Percentiles rank a stretch among this genome's conserved stretches.
phyloP scores from a whole-genome alignment of 2,797 vertebrate species.

The Etheostoma nigrum region DNA sequence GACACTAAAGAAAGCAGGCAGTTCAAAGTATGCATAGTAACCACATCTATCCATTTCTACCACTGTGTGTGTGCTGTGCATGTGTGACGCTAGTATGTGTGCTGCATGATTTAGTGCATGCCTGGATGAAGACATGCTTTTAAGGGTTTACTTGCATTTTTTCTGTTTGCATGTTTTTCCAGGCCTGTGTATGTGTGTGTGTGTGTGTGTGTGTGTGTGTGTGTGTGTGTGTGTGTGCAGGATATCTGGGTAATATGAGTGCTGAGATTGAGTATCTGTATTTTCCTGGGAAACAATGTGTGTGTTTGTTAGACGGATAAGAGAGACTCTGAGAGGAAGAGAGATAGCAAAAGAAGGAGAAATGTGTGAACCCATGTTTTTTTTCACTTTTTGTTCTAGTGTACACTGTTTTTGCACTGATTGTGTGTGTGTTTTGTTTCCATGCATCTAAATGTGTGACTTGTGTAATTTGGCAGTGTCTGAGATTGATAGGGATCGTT shows the following conservation, averaged over 20 bases:
- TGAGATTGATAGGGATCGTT: slow-evolving; percentile 37
- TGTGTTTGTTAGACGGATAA: slow-evolving; percentile 12
- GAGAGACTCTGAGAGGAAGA: neutral
- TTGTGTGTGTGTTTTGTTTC: slow-evolving; percentile 27
- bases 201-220: neutral
- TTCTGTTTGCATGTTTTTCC: slow-evolving; percentile 17
- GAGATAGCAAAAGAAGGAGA: neutral
- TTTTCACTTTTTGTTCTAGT: neutral
- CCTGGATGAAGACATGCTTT: neutral
- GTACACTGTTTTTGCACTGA: slow-evolving; percentile 8
- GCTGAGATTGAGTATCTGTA: slow-evolving; percentile 38
- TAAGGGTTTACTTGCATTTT: slow-evolving; percentile 16
- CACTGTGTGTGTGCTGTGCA: neutral
- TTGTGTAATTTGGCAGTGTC: slow-evolving; percentile 47
- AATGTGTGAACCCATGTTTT: slow-evolving; percentile 7
- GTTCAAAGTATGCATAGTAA: neutral
- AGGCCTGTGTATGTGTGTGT: neutral
- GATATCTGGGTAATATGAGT: slow-evolving; percentile 6
- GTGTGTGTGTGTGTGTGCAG: slow-evolving; percentile 7
- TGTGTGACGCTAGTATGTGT: neutral
- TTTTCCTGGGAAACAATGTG: slow-evolving; percentile 41
- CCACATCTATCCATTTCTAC: neutral
- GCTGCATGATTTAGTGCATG: neutral
- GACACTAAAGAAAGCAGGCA: slow-evolving; percentile 2
- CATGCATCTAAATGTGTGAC: slow-evolving; percentile 4